Percentiles rank a stretch among this genome's conserved stretches.
Evolutionary conservation across 2,797 vertebrate genomes (phyloP).

Genomic region (Megalops cyprinoides): DNA sequence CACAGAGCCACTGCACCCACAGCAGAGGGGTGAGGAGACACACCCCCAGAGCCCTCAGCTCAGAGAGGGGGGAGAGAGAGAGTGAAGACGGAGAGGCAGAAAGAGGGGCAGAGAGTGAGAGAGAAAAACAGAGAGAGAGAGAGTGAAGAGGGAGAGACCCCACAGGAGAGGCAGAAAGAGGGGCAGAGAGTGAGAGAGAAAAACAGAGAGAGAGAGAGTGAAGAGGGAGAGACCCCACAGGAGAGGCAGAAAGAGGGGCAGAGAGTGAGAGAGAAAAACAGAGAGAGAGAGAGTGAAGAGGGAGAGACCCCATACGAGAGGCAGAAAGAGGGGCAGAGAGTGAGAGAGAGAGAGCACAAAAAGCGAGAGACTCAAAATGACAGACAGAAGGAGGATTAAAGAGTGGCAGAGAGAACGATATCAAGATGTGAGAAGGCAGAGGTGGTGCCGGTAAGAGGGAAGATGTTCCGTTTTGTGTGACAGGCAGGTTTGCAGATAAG

Average conservation of each 20-base stretch:
- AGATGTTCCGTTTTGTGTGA: neutral
- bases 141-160: too few species aligned
- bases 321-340: neutral
- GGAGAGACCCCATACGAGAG: too few species aligned
- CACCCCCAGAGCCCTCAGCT: neutral
- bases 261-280: neutral
- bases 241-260: neutral
- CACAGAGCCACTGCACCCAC: neutral
- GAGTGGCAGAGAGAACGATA: slow-evolving; percentile 49
- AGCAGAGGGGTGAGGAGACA: neutral
- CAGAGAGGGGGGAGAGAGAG: neutral
- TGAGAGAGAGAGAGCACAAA: neutral
- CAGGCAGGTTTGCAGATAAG: neutral
- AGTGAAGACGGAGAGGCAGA: too few species aligned
- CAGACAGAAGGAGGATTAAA: neutral
- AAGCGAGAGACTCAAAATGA: neutral
- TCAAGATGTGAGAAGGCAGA: slow-evolving; percentile 39
- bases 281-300: neutral
- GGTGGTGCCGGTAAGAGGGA: neutral
- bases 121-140: too few species aligned
- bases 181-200: neutral
- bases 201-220: neutral
- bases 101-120: neutral
- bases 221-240: neutral
- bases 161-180: too few species aligned